Base-by-base conservation (phyloP, 2,888 invertebrate genomes). In the Leucophora obtusa region DNA sequence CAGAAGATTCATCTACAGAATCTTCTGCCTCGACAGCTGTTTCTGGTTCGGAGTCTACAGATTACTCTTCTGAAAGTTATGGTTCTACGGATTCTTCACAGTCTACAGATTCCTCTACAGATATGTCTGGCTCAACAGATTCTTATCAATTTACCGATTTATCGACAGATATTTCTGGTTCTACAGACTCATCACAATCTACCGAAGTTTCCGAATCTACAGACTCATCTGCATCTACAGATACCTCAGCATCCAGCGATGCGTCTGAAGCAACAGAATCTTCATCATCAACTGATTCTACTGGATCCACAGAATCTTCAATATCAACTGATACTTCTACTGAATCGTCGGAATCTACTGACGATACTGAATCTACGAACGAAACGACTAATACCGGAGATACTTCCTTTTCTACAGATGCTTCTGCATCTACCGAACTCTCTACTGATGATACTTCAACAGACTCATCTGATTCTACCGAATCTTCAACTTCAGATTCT, bases 131-230 rank as follows among this genome's bases (percentile, higher is more conserved):
- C 53, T 80, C 85, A 7, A 84, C 85, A 10, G 85, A 84, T 65
- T 47, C 28, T 33, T 68, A 59, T 21, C 14, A 18, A 24, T 69
- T 66, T 5, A 78, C 81, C 2, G 74, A 76, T 28, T 76, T 70
- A 2, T 58, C 86, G 14, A 86, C 86, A n/a, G 85, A 85, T n/a
- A 66, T 82, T n/a, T 83, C 83, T 9, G 70, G 38, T 9, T 76
- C 84, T 7, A 83, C 84, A n/a, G 63, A 43, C 1, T 11, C 62
- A 5, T 54, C 58, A 15, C 43, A 53, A 0, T 68, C 75, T 1
- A 17, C 75, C 14, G 50, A 60, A n/a, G 21, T 14, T 3, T 62
- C 68, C 0, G 38, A 18, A 1, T 24, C 60, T 9, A 68, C 66
- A 8, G 66, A 59, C 3, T 15, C 65, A 6, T 21, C 72, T 21